A percentile compares a stretch with the other conserved stretches of the same genome.
Conservation (phyloP, 2,888 invertebrate species). For the Drosophila pegasa region DNA sequence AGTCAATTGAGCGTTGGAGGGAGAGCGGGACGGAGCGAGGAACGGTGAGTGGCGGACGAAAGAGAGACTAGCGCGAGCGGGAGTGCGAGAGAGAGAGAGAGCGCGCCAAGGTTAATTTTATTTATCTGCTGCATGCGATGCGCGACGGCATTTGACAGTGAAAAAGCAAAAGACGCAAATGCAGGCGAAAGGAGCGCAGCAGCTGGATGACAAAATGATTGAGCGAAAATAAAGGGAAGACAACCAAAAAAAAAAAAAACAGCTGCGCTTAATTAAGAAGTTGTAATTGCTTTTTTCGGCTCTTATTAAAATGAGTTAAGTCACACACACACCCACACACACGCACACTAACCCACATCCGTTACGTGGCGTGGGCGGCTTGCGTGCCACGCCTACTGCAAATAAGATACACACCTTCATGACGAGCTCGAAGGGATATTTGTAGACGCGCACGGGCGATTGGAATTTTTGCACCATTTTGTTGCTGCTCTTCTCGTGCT, state of each 20-base stretch:
- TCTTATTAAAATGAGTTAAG: conserved; percentile 23
- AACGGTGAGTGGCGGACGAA: not conserved
- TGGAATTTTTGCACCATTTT: conserved; percentile 98
- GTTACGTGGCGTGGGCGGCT: conserved; percentile 17
- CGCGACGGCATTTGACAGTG: conserved; percentile 30
- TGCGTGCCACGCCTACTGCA: conserved; percentile 50
- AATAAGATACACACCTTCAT: conserved; percentile 92
- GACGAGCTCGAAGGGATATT: conserved; percentile 97
- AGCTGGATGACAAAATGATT: conserved; percentile 27
- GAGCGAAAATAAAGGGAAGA: conserved; percentile 21
- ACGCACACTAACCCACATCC: not conserved
- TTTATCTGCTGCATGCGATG: conserved; percentile 60
- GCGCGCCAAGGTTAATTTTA: conserved; percentile 69
- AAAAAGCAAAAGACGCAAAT: conserved; percentile 35
- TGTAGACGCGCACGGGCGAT: conserved; percentile 97
- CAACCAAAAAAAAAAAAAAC: too few species aligned
- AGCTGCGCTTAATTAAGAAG: conserved; percentile 37
- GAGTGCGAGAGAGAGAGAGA: conserved; percentile 1
- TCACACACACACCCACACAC: conserved; percentile 20
- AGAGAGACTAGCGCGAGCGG: not conserved
- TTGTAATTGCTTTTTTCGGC: conserved; percentile 4
- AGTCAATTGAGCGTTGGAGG: conserved; percentile 36
- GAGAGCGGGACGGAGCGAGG: conserved; percentile 3
- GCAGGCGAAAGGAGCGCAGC: conserved; percentile 28
- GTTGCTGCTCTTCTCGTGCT: conserved; percentile 48